Conservation (phyloP, 2,113 vertebrate species). For the Tachysurus vachellii region DNA sequence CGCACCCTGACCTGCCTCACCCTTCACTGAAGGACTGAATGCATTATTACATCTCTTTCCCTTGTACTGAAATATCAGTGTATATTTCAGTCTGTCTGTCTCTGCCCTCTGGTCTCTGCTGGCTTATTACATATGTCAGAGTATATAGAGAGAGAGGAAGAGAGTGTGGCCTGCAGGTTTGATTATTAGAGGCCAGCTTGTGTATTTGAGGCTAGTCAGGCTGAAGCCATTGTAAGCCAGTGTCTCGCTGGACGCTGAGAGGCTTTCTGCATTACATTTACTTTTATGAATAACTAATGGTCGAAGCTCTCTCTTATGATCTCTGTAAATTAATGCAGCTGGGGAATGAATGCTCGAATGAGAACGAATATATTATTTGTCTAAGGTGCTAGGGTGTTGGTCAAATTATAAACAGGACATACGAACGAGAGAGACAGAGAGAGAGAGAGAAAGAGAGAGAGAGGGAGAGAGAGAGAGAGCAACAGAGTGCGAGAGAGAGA, state of each 20-base stretch:
- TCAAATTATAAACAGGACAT: neutral
- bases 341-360: conserved; percentile 14
- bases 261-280: conserved; percentile 42
- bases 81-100: conserved; percentile 36
- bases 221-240: conserved; percentile 16
- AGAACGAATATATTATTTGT: conserved; percentile 4
- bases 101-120: conserved; percentile 32
- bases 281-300: conserved; percentile 46
- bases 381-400: neutral
- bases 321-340: conserved; percentile 12
- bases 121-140: conserved; percentile 41
- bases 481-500: no score
- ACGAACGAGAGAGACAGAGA: neutral
- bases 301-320: conserved; percentile 6
- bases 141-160: conserved; percentile 7
- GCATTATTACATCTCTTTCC: conserved; percentile 24
- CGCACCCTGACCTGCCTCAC: neutral
- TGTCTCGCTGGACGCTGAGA: conserved; percentile 13
- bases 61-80: conserved; percentile 33
- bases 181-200: conserved; percentile 35
- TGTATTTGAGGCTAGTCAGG: conserved; percentile 36
- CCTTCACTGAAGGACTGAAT: conserved; percentile 14
- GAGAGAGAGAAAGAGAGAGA: neutral
- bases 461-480: no score
- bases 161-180: conserved; percentile 19